phyloP scores from a whole-genome alignment of 37 sponge, comb jelly and placozoan species.

The Hormiphora californensis region DNA sequence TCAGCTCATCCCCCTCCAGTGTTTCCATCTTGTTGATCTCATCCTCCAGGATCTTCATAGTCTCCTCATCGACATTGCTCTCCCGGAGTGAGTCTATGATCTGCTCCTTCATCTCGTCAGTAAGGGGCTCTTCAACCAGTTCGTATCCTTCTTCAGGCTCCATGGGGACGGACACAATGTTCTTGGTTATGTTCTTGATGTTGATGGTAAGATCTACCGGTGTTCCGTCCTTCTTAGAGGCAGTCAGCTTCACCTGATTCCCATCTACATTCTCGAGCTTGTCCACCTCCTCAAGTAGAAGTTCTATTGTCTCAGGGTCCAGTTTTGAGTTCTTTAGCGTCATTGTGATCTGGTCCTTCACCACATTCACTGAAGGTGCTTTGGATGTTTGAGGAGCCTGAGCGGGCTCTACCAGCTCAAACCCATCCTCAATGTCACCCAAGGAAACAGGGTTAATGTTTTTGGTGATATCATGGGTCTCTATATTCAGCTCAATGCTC shows the following conservation, averaged over 20 bases:
- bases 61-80: slow-evolving; percentile 1
- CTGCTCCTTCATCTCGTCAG: slow-evolving; percentile 11
- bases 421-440: neutral
- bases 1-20: neutral
- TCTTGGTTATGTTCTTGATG: neutral
- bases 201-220: neutral
- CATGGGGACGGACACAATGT: neutral
- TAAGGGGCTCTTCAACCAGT: neutral
- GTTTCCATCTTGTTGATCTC: slow-evolving; percentile 9
- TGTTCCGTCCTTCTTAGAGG: slow-evolving; percentile 18
- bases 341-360: neutral
- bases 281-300: neutral
- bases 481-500: too few relatives aligned
- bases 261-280: slow-evolving; percentile 4
- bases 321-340: neutral
- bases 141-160: neutral
- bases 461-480: too few relatives aligned
- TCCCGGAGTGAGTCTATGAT: neutral
- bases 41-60: neutral
- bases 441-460: neutral
- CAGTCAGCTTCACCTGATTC: neutral
- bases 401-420: neutral
- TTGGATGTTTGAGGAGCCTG: neutral
- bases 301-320: neutral
- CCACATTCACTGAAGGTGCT: neutral